Conservation (phyloP, 2,113 vertebrate genomes). For the Mesembrinibis cayennensis region DNA sequence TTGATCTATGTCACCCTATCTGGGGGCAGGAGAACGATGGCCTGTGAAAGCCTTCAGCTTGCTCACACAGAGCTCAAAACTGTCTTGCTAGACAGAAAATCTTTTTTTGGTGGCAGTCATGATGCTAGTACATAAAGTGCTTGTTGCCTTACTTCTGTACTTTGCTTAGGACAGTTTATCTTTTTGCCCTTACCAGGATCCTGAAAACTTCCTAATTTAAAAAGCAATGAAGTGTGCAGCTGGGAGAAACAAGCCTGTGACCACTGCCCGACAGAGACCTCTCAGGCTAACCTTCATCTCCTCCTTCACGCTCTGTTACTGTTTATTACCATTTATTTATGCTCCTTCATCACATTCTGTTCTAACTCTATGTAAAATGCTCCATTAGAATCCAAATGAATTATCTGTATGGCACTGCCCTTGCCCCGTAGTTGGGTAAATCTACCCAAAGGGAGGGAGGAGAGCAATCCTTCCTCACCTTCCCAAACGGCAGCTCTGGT, state of each 20-base stretch:
- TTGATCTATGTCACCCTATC: background rate
- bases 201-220: background rate
- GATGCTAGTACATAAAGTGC: background rate
- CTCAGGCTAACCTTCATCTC: background rate
- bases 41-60: background rate
- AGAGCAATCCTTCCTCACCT: background rate
- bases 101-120: background rate
- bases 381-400: background rate
- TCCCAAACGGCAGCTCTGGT: background rate
- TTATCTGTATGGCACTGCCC: background rate
- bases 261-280: background rate
- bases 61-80: background rate
- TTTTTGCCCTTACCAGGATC: background rate
- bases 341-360: background rate
- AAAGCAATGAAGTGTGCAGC: background rate
- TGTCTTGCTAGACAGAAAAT: background rate
- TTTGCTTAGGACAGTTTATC: background rate
- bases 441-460: background rate
- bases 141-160: background rate
- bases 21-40: background rate
- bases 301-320: constrained; percentile 14
- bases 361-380: background rate
- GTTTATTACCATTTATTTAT: constrained; percentile 8
- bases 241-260: background rate
- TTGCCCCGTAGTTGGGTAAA: background rate